Evolutionary conservation across 2,113 vertebrate genomes (phyloP), one percentile per base, ranked within the genome.

Genomic region (Xiphias gladius): DNA sequence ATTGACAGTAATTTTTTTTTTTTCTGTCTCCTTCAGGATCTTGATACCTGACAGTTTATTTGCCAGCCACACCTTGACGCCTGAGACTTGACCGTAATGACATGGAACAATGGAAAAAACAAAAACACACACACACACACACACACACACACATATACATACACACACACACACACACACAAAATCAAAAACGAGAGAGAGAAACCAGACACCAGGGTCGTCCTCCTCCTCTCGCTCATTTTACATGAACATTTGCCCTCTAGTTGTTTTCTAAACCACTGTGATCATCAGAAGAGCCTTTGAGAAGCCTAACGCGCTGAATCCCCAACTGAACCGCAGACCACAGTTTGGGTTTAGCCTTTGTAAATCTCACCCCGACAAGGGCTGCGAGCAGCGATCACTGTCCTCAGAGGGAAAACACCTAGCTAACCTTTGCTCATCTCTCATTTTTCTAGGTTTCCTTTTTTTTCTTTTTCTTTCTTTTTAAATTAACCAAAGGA

Each of bases 261-360:
- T 69, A 76, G 84, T 86, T 88, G 85, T 90, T 86, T 79, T 88
- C 78, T 90, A 85, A 94, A 95, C 92, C 93, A 95, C 95, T 95
- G 95, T 95, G 95, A 95, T 87, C 32, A 80, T 94, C 89, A 85
- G 87, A 88, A 82, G 88, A 94, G 93, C 94, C 91, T 93, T 84
- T 83, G 65, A 89, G 83, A 83, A 87, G 82, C 88, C 84, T 28
- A 82, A 86, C 71, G 61, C 7, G 62, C 63, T 74, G 76, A 71
- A 70, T 68, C 62, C 55, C 50, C 54, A n/a, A 3, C 32, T 6
- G 6, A 35, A 35, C 50, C 17, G 17, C 76, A 85, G 89, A 87
- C 67, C 68, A 58, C 87, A 79, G 79, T 79, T 54, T 64, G 73
- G 86, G 88, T 88, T 88, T 77, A 84, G 85, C 76, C 70, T 89